These are phyloP conservation scores for Eristalinus sepulchralis DNA, from an alignment of 2,888 invertebrate species.

Conservation along the genomic window DNA sequence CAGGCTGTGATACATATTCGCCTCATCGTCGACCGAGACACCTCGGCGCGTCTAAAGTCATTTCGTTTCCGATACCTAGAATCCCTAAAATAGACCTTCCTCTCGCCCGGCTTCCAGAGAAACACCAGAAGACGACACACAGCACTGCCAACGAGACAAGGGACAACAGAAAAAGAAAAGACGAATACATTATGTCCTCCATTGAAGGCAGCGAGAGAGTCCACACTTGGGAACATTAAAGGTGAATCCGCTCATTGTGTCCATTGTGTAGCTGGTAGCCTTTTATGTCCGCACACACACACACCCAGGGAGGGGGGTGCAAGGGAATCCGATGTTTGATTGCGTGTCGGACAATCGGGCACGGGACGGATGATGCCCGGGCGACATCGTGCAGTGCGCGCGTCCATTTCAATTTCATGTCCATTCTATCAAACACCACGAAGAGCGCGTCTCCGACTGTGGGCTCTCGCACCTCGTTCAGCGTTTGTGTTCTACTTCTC, in stretches of 20 bases:
- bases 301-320: neutral
- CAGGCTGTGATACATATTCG: constrained; percentile 38
- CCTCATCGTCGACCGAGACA: constrained; percentile 33
- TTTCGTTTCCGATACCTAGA: constrained; percentile 50
- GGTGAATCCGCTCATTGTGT: constrained; percentile 65
- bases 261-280: constrained; percentile 64
- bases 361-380: constrained; percentile 39
- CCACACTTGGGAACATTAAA: constrained; percentile 62
- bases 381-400: constrained; percentile 41
- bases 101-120: constrained; percentile 19
- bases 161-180: constrained; percentile 30
- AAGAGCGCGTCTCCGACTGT: neutral
- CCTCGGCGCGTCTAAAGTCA: constrained; percentile 68
- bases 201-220: constrained; percentile 50
- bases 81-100: constrained; percentile 23
- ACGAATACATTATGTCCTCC: constrained; percentile 50
- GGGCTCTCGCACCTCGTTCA: neutral
- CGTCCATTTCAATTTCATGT: constrained; percentile 43
- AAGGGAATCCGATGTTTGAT: constrained; percentile 51
- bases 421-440: constrained; percentile 31
- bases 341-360: constrained; percentile 65
- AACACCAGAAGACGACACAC: constrained; percentile 21
- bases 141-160: constrained; percentile 23
- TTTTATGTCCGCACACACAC: constrained; percentile 46
- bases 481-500: constrained; percentile 32